phyloP scores from a whole-genome alignment of 2,113 vertebrate species.

The Lophotis ruficrista region DNA sequence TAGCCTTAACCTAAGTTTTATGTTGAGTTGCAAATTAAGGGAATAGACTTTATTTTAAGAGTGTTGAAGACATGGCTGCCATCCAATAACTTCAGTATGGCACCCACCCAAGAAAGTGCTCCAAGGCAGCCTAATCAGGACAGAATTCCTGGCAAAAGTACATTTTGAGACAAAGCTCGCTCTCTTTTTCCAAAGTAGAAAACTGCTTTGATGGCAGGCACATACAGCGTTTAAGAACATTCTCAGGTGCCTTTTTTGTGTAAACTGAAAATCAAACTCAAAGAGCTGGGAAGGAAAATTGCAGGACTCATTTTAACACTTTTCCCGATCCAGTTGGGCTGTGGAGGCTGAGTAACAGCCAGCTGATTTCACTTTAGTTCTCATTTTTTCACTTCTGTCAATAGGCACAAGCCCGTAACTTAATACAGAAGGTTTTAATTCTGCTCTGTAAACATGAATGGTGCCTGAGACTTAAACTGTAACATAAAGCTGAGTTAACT shows the following conservation, averaged over 20 bases:
- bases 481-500: background rate
- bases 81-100: conserved; percentile 46
- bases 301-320: conserved; percentile 4
- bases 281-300: background rate
- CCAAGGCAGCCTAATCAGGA: conserved; percentile 27
- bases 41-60: conserved; percentile 51
- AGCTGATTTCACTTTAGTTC: conserved; percentile 41
- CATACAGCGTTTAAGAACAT: conserved; percentile 18
- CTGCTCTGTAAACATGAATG: background rate
- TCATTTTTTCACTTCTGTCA: conserved; percentile 31
- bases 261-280: conserved; percentile 5
- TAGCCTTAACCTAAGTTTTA: conserved; percentile 23
- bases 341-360: background rate
- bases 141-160: conserved; percentile 44
- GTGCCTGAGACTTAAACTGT: background rate
- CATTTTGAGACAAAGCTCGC: background rate
- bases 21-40: conserved; percentile 48
- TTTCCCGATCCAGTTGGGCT: conserved; percentile 2
- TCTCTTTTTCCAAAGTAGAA: conserved; percentile 52
- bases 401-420: background rate
- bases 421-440: conserved; percentile 14
- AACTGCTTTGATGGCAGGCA: conserved; percentile 1
- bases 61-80: conserved; percentile 24
- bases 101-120: conserved; percentile 35
- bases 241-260: background rate